Evolutionary conservation across 2,888 invertebrate genomes (phyloP), one percentile per base, ranked within the genome.

Genomic region (Malthinus seriepunctatus): DNA sequence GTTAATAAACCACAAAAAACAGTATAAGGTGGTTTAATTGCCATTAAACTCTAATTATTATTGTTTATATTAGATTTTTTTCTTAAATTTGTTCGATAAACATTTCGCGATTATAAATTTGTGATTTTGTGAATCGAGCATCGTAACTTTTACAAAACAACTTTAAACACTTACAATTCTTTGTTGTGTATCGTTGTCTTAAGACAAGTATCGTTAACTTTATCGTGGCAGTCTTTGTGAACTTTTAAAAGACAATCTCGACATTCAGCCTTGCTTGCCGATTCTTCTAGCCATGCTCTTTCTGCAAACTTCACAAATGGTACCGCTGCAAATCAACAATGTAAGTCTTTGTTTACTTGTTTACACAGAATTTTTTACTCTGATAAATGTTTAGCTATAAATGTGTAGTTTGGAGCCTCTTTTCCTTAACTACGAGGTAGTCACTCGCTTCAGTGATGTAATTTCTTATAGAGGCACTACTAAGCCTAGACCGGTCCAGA

Each of bases 221-320:
- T 86, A 45, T 95, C 88, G 80, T 95, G 95, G 83, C 95, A 95
- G 79, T 93, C 93, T 78, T 95, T 95, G 83, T 95, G 95, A 80
- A 94, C 94, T 76, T 88, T 88, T 73, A 93, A 81, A 70, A 84
- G 83, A 78, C 95, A 95, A 82, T 95, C 95, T 76, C 95, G 86
- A 75, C 95, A 95, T 80, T 94, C 93, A 95, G 66, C 94, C 95
- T 77, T 95, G 95, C 78, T 92, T 92, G 62, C 92, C 91, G 72
- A 91, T 84, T 71, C 92, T 84, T 70, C 91, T 83, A 50, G 90
- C 89, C 73, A 93, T 84, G 67, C 86, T 85, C 73, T 87, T 88
- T 70, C 85, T 85, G 79, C 95, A 95, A 14, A 95, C 91, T 75
- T 91, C 88, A 80, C 95, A 95, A 32, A 88, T 84, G 8, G 90